Evolutionary conservation across 2,797 vertebrate genomes (phyloP).

Genomic region (Champsocephalus gunnari): DNA sequence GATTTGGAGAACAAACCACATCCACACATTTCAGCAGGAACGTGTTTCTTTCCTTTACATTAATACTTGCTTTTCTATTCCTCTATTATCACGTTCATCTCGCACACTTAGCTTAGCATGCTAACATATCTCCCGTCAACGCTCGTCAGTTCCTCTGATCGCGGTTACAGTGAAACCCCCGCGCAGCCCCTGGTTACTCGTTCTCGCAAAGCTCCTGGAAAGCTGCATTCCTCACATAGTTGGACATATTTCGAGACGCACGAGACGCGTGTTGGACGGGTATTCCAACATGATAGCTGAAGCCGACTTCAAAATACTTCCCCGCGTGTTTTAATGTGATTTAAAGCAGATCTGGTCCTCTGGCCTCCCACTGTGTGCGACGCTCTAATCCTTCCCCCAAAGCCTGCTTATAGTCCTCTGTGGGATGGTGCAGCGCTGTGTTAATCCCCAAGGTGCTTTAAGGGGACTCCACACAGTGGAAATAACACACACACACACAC

Average conservation of each 20-base stretch:
- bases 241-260: conserved; percentile 9
- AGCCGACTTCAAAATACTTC: conserved; percentile 40
- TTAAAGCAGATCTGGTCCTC: conserved; percentile 54
- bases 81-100: too few relatives aligned
- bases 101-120: too few relatives aligned
- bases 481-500: conserved; percentile 34
- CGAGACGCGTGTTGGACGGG: conserved; percentile 20
- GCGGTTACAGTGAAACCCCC: too few relatives aligned
- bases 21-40: neutral
- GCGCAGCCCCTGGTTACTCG: neutral
- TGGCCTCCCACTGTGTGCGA: conserved; percentile 66
- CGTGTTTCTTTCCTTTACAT: neutral
- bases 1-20: conserved; percentile 9
- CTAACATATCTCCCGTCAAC: too few relatives aligned
- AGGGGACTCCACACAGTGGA: conserved; percentile 47
- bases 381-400: conserved; percentile 71
- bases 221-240: conserved; percentile 1
- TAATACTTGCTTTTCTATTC: too few relatives aligned
- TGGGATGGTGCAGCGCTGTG: conserved; percentile 54
- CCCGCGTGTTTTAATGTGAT: conserved; percentile 68
- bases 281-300: too few relatives aligned
- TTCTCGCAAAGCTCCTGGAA: conserved; percentile 24
- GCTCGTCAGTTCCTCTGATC: too few relatives aligned
- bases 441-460: conserved; percentile 76
- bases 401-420: conserved; percentile 73